Base-by-base conservation (phyloP, 2,797 vertebrate species). In the Diceros bicornis region DNA sequence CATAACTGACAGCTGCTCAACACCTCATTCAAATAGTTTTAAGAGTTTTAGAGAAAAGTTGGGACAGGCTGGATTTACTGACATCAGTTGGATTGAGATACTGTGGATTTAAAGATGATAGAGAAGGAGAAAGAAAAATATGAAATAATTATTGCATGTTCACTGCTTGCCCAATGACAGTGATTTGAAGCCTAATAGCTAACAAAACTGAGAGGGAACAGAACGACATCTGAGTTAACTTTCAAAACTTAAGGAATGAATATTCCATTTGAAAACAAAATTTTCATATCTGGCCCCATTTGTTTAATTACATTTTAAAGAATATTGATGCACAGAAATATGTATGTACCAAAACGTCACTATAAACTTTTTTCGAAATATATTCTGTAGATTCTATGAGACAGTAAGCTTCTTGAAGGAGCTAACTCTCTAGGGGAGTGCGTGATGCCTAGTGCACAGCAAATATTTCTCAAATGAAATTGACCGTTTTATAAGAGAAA, bases 11-110 rank as follows among this genome's bases (percentile, higher is more conserved):
- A 96, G 98, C 96, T 96, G 94, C 75, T 98, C 92, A 98, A 93
- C 98, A 97, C 81, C 69, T 97, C 94, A 97, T 97, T 97, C 94
- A 97, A 96, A 98, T 96, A 98, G 96, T 98, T 98, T 94, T 97
- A 98, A 97, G 98, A 97, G 96, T 98, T 97, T 97, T 83, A 96
- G 96, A 97, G 96, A 93, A 95, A 98, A 97, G 95, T 98, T 98
- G 85, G 89, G 85, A 96, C 91, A 89, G 96, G 83, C 74, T 85
- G 97, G 97, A 84, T 12, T 91, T 89, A 87, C 91, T 96, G 97
- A 96, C 89, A 91, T 96, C 79, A 94, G 97, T 72, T 94, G 97
- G 23, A 96, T 21, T 81, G 23, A 82, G 2, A 83, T 97, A 92
- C 50, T 21, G 25, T 50, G 96, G 97, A 10, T 90, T 98, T 72